Percentiles rank a stretch among this genome's conserved stretches.
phyloP scores from a whole-genome alignment of 2,888 invertebrate species.

The Agriopis aurantiaria region DNA sequence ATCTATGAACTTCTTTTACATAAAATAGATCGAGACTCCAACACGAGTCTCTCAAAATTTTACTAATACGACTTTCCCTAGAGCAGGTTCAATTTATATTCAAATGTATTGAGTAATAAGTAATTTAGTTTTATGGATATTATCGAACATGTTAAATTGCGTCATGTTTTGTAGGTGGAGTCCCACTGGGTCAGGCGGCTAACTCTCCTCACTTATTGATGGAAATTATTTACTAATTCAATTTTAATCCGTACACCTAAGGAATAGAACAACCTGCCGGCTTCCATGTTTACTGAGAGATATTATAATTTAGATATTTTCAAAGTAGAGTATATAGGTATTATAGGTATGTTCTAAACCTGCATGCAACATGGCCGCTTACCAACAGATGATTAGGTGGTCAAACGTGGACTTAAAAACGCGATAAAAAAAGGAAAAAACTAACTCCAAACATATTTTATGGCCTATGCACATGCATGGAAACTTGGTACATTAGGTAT shows the following conservation, averaged over 20 bases:
- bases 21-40: too few species aligned
- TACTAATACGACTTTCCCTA: conserved; percentile 22
- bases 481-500: too few species aligned
- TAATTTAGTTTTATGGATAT: conserved; percentile 33
- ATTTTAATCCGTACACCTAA: background rate
- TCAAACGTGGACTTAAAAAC: too few species aligned
- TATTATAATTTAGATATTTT: background rate
- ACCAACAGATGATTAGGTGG: too few species aligned
- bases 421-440: too few species aligned
- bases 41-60: too few species aligned
- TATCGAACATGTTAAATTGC: conserved; percentile 19
- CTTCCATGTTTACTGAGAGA: background rate
- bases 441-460: too few species aligned
- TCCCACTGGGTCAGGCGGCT: conserved; percentile 20
- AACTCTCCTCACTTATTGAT: conserved; percentile 1
- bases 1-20: too few species aligned
- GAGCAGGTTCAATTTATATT: conserved; percentile 27
- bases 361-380: too few species aligned
- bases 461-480: too few species aligned
- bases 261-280: background rate
- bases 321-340: too few species aligned
- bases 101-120: conserved; percentile 28
- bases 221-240: conserved; percentile 2
- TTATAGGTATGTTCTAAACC: too few species aligned
- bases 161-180: conserved; percentile 15